Conservation (phyloP, 2,797 vertebrate species). For the Hyperoplus lanceolatus region DNA sequence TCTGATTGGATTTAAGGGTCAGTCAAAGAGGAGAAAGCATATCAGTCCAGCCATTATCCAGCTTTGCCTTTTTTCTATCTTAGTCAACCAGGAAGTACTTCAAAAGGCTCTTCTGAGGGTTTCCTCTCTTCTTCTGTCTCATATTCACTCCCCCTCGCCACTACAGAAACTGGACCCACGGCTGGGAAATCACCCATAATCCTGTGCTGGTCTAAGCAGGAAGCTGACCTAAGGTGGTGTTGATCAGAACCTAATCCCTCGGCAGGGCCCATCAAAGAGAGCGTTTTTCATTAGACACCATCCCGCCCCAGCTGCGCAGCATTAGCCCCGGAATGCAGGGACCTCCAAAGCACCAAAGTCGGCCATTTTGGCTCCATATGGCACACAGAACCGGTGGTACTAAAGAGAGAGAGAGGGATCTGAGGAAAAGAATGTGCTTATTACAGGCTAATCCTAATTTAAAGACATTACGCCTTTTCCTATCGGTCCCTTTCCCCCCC, state of each 20-base stretch:
- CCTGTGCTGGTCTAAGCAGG: constrained; percentile 75
- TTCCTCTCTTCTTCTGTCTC: constrained; percentile 49
- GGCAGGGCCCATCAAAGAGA: constrained; percentile 84
- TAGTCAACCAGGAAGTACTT: constrained; percentile 59
- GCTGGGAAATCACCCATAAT: constrained; percentile 78
- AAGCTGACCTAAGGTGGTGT: constrained; percentile 82
- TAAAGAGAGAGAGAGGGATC: constrained; percentile 47
- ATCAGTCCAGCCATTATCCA: constrained; percentile 41
- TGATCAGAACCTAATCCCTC: constrained; percentile 85
- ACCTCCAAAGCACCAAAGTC: constrained; percentile 74
- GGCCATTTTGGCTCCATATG: constrained; percentile 84
- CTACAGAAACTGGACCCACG: constrained; percentile 67
- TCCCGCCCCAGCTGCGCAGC: constrained; percentile 81
- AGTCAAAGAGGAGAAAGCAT: constrained; percentile 12
- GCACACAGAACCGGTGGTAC: constrained; percentile 61
- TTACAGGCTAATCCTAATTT: constrained; percentile 61
- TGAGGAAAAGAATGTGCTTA: constrained; percentile 44
- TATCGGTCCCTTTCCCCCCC: constrained; percentile 39
- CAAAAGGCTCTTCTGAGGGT: constrained; percentile 56
- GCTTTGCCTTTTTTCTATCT: constrained; percentile 60
- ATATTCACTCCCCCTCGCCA: constrained; percentile 30
- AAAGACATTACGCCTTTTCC: constrained; percentile 56
- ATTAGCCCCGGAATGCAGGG: constrained; percentile 82
- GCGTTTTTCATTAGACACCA: constrained; percentile 84
- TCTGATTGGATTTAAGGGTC: constrained; percentile 7